These are phyloP conservation scores for Oscheius onirici DNA, from an alignment of 2,888 invertebrate species.

Conservation along the genomic window DNA sequence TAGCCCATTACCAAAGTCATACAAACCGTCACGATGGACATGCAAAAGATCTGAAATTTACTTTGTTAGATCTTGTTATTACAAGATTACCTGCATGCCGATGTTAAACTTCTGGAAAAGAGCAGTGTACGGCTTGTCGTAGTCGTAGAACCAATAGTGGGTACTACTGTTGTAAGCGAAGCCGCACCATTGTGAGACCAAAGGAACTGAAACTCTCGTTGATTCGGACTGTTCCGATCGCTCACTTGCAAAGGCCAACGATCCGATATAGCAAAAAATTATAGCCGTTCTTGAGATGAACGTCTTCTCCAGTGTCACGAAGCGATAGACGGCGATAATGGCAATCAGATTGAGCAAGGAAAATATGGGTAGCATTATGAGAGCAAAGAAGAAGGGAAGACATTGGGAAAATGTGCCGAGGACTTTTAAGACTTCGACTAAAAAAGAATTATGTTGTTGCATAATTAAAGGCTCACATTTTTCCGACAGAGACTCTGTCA, in stretches of 20 bases:
- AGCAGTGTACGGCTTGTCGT: conserved; percentile 10
- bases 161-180: background rate
- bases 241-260: background rate
- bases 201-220: background rate
- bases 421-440: background rate
- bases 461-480: background rate
- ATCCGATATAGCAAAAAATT: background rate
- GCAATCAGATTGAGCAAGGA: conserved; percentile 9
- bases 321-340: conserved; percentile 10
- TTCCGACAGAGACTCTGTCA: background rate
- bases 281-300: background rate
- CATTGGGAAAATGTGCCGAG: conserved; percentile 7
- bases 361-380: conserved; percentile 20
- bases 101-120: conserved; percentile 7
- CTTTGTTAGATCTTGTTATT: background rate
- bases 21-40: background rate
- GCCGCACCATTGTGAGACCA: conserved; percentile 11
- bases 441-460: background rate
- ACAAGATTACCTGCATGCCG: conserved; percentile 9
- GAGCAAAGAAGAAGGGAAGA: conserved; percentile 22
- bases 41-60: background rate
- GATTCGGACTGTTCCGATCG: no score
- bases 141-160: conserved; percentile 25
- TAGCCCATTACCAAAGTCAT: conserved; percentile 16
- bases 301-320: conserved; percentile 12